phyloP scores from a whole-genome alignment of 2,113 vertebrate species.

The Prietella phreatophila region DNA sequence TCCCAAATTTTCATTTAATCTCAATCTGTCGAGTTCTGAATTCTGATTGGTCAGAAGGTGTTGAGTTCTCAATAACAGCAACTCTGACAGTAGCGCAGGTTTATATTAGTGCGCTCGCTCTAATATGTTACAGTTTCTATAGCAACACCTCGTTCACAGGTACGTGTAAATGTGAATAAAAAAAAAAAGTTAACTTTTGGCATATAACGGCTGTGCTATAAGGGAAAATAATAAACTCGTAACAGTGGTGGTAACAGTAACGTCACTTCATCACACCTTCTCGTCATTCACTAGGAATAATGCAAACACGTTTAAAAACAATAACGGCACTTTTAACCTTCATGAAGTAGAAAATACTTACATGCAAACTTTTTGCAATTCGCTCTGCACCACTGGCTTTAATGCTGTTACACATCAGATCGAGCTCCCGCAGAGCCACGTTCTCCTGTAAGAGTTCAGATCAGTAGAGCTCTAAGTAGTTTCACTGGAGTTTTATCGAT shows the following conservation, averaged over 20 bases:
- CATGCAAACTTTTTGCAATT: conserved; percentile 79
- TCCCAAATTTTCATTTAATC: not conserved
- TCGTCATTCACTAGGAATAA: not conserved
- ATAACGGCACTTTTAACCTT: not conserved
- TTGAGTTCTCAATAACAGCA: not conserved
- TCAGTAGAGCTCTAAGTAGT: not conserved
- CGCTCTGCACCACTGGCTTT: conserved; percentile 74
- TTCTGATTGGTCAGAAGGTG: not conserved
- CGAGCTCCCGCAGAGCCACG: conserved; percentile 71
- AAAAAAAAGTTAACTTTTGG: too few species aligned
- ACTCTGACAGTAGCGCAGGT: not conserved
- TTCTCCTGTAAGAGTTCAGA: conserved; percentile 62
- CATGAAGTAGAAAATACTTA: conserved; percentile 60
- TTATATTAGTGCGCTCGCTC: not conserved
- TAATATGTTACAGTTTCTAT: not conserved
- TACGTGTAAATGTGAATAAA: too few species aligned
- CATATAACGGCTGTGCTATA: too few species aligned
- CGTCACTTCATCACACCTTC: too few species aligned
- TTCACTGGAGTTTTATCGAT: not conserved
- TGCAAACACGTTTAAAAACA: not conserved
- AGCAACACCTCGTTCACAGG: not conserved
- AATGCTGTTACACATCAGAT: conserved; percentile 87
- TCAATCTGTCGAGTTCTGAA: not conserved
- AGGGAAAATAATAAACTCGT: too few species aligned
- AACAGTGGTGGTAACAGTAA: too few species aligned